These are phyloP conservation scores for Tachina fera DNA, from an alignment of 2,888 invertebrate species.

Conservation along the genomic window DNA sequence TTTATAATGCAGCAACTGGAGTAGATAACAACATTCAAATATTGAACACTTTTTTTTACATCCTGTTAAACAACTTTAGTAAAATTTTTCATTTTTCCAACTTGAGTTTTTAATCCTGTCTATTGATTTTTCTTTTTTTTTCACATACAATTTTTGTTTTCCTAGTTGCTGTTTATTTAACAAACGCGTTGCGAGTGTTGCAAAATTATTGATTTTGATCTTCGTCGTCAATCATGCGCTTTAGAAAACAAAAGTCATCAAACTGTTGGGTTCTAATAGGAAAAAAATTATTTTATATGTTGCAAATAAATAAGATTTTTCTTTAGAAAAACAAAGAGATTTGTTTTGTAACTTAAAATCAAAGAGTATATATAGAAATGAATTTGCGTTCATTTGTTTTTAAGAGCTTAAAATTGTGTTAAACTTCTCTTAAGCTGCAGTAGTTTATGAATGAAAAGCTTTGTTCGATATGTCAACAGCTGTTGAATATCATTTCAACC, in stretches of 20 bases:
- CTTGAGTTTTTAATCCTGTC: conserved; percentile 12
- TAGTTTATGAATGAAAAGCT: conserved; percentile 65
- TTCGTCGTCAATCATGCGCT: conserved; percentile 68
- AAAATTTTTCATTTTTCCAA: conserved; percentile 19
- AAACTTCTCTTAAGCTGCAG: conserved; percentile 43
- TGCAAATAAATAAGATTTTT: conserved; percentile 41
- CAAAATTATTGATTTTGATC: conserved; percentile 12
- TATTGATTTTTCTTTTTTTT: background rate
- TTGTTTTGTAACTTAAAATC: background rate
- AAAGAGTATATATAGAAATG: conserved; percentile 22
- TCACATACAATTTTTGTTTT: background rate
- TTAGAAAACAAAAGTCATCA: conserved; percentile 69
- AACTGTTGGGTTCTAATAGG: conserved; percentile 68
- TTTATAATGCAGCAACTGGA: conserved; percentile 14
- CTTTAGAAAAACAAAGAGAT: conserved; percentile 27
- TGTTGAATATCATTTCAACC: conserved; percentile 47
- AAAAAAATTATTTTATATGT: conserved; percentile 70
- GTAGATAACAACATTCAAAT: conserved; percentile 4
- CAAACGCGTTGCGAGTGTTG: conserved; percentile 10
- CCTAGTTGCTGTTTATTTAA: background rate
- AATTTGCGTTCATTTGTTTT: conserved; percentile 46
- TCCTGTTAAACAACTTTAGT: conserved; percentile 62
- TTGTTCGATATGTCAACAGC: conserved; percentile 31
- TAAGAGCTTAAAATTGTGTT: conserved; percentile 23
- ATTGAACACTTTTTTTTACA: conserved; percentile 39